Percentiles rank a stretch among this genome's conserved stretches.
Conservation (phyloP, 2,113 vertebrate genomes). For the Pleuronectes platessa region DNA sequence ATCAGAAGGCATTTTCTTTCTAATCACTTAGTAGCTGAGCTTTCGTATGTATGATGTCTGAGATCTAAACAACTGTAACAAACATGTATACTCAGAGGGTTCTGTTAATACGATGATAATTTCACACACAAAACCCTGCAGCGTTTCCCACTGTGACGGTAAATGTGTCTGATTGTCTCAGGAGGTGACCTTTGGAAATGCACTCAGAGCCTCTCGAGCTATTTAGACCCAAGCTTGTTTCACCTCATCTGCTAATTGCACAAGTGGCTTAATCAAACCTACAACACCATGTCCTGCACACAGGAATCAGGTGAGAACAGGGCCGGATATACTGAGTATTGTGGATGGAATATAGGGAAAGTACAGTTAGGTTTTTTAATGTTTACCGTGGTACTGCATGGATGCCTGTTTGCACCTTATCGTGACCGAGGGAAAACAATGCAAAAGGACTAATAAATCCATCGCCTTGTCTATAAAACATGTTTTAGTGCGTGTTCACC, state of each 20-base stretch:
- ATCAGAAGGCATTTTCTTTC: neutral
- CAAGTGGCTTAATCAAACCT: slow-evolving; percentile 10
- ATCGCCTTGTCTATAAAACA: neutral
- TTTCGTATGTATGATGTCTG: neutral
- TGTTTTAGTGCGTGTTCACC: neutral
- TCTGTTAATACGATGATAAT: neutral
- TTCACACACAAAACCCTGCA: neutral
- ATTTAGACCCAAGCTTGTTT: neutral
- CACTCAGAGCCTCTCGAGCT: slow-evolving; percentile 12
- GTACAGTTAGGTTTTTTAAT: too few relatives aligned
- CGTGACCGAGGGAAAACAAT: neutral
- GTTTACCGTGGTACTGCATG: too few relatives aligned
- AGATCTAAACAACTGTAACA: neutral
- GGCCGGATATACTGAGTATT: too few relatives aligned
- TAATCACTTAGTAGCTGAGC: neutral
- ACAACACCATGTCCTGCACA: neutral
- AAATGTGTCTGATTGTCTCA: slow-evolving; percentile 26
- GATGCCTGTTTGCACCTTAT: neutral
- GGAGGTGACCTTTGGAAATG: slow-evolving; percentile 22
- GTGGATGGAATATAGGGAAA: too few relatives aligned
- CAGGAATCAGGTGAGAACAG: too few relatives aligned
- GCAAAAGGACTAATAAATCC: neutral
- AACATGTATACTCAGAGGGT: too few relatives aligned
- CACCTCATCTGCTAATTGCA: slow-evolving; percentile 18
- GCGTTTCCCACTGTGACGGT: neutral